Base-by-base conservation (phyloP, 1,140 invertebrate genomes). In the Drosophila subpulchrella region DNA sequence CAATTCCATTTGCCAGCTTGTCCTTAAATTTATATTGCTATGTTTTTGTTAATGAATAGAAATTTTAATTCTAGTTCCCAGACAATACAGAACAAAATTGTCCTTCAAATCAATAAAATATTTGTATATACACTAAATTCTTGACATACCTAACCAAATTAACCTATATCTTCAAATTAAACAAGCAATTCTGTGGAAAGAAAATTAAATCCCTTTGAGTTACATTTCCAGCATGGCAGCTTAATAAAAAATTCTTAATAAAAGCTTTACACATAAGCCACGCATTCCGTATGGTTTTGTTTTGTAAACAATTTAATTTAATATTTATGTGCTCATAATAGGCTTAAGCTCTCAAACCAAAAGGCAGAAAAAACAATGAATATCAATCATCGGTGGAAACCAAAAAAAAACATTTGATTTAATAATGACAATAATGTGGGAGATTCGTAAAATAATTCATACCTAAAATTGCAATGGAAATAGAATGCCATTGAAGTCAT, bases 291-390 rank as follows among this genome's bases (percentile, higher is more conserved):
- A 2, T 46, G 17, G 4, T 4, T 8, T 30, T 15, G 17, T 7
- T 24, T 24, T 47, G 20, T 47, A 47, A 24, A 47, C 44, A 47
- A 47, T 46, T 46, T 11, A 46, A 46, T 24, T 46, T 6, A 24
- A 46, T 46, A 46, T 10, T 46, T 6, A 24, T 7, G 3, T 13
- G 12, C 12, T 7, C 6, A 41, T 8, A 15, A 41, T 41, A 13
- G 30, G 12, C 24, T 48, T 1, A 48, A 4, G 13, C 7, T 30
- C 10, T 27, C 24, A 48, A 48, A n/a, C 24, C 3, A 48, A 48
- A n/a, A 30, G 1, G 7, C n/a, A 11, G 1, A 20, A 46, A 46
- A 46, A 46, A 20, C 4, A 39, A 12, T 39, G 11, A 34, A 34
- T 34, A 34, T 10, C 1, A 34, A 34, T 10, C 32, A 8, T 34